A percentile compares a stretch with the other conserved stretches of the same genome.
phyloP scores from a whole-genome alignment of 2,797 vertebrate genomes.

The Leptoclinus maculatus region DNA sequence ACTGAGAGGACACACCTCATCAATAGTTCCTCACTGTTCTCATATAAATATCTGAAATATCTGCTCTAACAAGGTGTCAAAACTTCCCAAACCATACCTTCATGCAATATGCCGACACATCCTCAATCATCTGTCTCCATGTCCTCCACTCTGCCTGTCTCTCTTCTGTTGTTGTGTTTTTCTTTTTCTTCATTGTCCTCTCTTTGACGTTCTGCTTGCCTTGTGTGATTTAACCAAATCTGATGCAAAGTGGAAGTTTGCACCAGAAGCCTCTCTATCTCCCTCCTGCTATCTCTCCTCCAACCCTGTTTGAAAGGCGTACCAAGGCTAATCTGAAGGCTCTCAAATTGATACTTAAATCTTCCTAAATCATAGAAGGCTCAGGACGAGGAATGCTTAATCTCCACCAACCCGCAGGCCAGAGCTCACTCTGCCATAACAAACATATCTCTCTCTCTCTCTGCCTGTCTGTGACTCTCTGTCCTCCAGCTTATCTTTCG shows the following conservation, averaged over 20 bases:
- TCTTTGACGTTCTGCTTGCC: constrained; percentile 4
- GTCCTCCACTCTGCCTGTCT: background rate
- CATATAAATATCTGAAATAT: constrained; percentile 6
- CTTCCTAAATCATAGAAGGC: constrained; percentile 66
- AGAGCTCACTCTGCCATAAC: constrained; percentile 52
- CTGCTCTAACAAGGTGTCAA: constrained; percentile 19
- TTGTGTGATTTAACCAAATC: constrained; percentile 34
- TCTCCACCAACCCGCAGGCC: constrained; percentile 64
- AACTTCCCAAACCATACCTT: background rate
- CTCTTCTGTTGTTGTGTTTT: background rate
- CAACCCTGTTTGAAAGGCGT: constrained; percentile 32
- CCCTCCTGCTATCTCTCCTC: constrained; percentile 31
- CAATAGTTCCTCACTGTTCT: background rate
- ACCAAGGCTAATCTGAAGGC: constrained; percentile 63
- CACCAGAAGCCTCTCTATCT: constrained; percentile 34
- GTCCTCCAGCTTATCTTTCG: constrained; percentile 35
- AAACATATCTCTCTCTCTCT: constrained; percentile 31
- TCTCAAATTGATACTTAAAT: constrained; percentile 77
- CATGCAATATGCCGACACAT: background rate
- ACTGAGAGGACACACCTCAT: background rate
- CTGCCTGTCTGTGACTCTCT: constrained; percentile 28
- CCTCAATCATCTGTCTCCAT: background rate
- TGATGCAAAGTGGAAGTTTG: constrained; percentile 33
- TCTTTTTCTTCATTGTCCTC: constrained; percentile 2
- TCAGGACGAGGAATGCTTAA: constrained; percentile 73